Conservation (phyloP, 2,888 invertebrate species). For the Noctua pronuba region DNA sequence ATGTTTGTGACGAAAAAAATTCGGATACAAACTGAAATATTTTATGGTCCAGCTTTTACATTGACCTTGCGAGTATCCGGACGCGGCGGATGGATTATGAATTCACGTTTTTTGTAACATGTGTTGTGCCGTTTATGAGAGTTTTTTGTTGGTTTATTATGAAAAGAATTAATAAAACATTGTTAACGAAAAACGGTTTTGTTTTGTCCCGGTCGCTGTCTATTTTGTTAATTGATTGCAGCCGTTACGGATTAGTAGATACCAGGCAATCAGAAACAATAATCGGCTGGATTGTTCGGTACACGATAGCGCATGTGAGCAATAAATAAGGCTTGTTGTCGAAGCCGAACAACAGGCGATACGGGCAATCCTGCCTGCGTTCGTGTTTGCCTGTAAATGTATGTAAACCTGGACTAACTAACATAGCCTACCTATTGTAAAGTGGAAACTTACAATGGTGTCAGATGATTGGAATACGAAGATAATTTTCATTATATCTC, state of each 20-base stretch:
- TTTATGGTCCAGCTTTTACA: constrained; percentile 48
- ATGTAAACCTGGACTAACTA: constrained; percentile 30
- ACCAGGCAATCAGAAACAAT: constrained; percentile 61
- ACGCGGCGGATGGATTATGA: constrained; percentile 52
- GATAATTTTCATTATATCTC: not conserved
- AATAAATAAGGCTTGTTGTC: constrained; percentile 61
- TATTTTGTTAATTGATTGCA: constrained; percentile 36
- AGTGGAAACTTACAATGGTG: not conserved
- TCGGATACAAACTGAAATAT: constrained; percentile 54
- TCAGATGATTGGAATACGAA: not conserved
- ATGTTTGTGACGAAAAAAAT: constrained; percentile 58
- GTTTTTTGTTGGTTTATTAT: constrained; percentile 14
- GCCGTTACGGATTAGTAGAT: constrained; percentile 28
- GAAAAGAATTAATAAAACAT: constrained; percentile 46
- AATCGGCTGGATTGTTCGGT: constrained; percentile 49
- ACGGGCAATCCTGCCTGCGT: constrained; percentile 33
- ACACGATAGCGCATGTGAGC: constrained; percentile 47
- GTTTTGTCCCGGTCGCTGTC: not conserved
- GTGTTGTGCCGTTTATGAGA: constrained; percentile 23
- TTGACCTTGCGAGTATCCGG: constrained; percentile 57
- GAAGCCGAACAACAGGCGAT: constrained; percentile 50
- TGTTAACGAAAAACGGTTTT: constrained; percentile 3
- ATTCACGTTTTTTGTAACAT: constrained; percentile 43
- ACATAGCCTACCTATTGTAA: not conserved
- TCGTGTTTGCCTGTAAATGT: constrained; percentile 38